Evolutionary conservation across 2,113 vertebrate genomes (phyloP).

Genomic region (Paratilapia polleni): DNA sequence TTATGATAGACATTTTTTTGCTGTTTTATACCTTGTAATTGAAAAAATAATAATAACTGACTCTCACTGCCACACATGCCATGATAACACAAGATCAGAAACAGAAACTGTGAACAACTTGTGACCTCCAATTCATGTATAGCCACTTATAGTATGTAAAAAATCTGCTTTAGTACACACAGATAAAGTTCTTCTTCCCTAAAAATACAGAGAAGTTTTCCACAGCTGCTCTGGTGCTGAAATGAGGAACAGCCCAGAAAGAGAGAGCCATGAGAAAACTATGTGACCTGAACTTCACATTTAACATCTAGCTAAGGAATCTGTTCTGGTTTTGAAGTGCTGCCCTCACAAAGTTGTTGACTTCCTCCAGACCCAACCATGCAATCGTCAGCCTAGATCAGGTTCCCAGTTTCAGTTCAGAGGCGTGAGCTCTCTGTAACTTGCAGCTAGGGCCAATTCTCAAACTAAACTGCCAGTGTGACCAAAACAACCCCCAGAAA

Average conservation of each 20-base stretch:
- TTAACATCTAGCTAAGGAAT: slow-evolving; percentile 43
- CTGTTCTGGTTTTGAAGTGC: slow-evolving; percentile 47
- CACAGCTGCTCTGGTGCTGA: slow-evolving; percentile 27
- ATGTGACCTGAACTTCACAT: slow-evolving; percentile 60
- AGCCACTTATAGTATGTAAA: neutral
- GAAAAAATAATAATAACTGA: neutral
- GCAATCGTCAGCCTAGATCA: slow-evolving; percentile 56
- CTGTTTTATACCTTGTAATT: neutral
- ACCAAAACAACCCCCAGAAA: slow-evolving; percentile 74
- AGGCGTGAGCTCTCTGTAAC: slow-evolving; percentile 61
- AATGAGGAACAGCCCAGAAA: slow-evolving; percentile 38
- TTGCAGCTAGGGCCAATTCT: slow-evolving; percentile 51
- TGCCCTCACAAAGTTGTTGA: slow-evolving; percentile 54
- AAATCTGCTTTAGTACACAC: neutral
- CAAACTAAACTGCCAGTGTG: slow-evolving; percentile 34
- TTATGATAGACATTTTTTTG: neutral
- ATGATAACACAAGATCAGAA: too few species aligned
- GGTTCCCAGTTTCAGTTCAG: slow-evolving; percentile 53
- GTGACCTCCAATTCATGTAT: neutral
- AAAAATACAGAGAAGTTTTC: slow-evolving; percentile 8
- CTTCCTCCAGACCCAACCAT: slow-evolving; percentile 53
- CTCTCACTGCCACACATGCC: too few species aligned
- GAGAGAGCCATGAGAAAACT: slow-evolving; percentile 38
- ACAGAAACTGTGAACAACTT: too few species aligned
- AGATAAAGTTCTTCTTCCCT: neutral